phyloP scores from a whole-genome alignment of 2,113 vertebrate species.

The Takifugu bimaculatus region DNA sequence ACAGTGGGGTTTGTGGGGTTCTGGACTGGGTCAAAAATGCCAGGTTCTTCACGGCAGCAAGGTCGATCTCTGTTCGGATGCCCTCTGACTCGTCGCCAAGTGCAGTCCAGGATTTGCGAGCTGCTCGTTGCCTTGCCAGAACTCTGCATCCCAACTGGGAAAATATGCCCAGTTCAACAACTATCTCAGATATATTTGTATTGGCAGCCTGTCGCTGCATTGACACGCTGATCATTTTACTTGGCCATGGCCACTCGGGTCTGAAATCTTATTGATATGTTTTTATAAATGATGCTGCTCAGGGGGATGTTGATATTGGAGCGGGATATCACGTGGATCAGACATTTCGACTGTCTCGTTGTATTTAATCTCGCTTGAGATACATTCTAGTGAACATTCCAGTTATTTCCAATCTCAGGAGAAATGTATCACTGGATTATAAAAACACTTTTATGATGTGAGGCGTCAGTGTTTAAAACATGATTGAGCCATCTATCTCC shows the following conservation, averaged over 20 bases:
- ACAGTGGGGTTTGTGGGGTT: too few species aligned
- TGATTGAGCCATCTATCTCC: too few species aligned
- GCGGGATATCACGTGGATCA: conserved; percentile 15
- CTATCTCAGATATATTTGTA: conserved; percentile 30
- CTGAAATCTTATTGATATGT: conserved; percentile 43
- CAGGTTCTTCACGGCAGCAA: too few species aligned
- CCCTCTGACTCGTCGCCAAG: too few species aligned
- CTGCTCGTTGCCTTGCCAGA: background rate
- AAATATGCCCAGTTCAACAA: conserved; percentile 15
- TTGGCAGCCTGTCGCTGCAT: conserved; percentile 25
- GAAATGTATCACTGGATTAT: too few species aligned
- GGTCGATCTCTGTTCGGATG: too few species aligned
- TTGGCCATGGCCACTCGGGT: conserved; percentile 32
- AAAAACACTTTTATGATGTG: too few species aligned
- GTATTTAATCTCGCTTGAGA: conserved; percentile 7
- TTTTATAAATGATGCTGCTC: conserved; percentile 16
- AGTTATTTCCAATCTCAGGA: too few species aligned
- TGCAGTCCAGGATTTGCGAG: too few species aligned
- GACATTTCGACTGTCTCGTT: background rate
- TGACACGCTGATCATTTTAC: conserved; percentile 43
- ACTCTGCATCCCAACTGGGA: conserved; percentile 16
- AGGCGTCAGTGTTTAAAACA: too few species aligned
- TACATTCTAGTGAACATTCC: background rate
- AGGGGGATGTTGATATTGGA: conserved; percentile 18
- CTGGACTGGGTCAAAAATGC: too few species aligned